Evolutionary conservation across 2,797 vertebrate genomes (phyloP).

Genomic region (Notolepis coatsorum): DNA sequence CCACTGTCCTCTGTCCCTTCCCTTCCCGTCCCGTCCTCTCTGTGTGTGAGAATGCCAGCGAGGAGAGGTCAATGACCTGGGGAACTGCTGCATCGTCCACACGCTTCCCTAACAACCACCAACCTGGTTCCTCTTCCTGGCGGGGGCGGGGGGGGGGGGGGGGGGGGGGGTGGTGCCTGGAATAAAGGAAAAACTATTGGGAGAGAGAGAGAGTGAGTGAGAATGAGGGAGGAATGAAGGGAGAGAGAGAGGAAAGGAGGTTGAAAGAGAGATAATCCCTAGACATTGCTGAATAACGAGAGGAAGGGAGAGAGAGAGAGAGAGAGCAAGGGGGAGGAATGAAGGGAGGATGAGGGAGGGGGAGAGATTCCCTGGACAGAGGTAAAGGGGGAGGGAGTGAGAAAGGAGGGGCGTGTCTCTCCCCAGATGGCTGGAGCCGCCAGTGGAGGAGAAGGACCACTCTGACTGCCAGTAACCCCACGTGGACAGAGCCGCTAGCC

Average conservation of each 20-base stretch:
- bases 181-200: not conserved
- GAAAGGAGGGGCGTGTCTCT: not conserved
- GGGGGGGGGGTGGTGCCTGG: not conserved
- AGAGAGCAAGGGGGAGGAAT: not conserved
- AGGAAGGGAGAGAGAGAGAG: not conserved
- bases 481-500: not conserved
- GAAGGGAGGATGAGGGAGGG: not conserved
- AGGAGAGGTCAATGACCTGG: slow-evolving; percentile 56
- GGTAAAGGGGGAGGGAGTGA: too few species aligned
- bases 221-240: not conserved
- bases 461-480: not conserved
- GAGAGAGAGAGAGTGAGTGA: not conserved
- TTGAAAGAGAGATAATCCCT: not conserved
- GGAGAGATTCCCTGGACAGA: too few species aligned
- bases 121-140: slow-evolving; percentile 58
- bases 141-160: not conserved
- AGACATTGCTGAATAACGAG: not conserved
- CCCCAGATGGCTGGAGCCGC: too few species aligned
- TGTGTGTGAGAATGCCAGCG: slow-evolving; percentile 19
- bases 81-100: slow-evolving; percentile 31
- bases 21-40: slow-evolving; percentile 41
- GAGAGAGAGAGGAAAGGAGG: not conserved
- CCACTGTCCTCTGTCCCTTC: slow-evolving; percentile 51
- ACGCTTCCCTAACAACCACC: slow-evolving; percentile 54
- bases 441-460: not conserved